phyloP scores from a whole-genome alignment of 2,888 invertebrate genomes.

The Nudaria mundana region DNA sequence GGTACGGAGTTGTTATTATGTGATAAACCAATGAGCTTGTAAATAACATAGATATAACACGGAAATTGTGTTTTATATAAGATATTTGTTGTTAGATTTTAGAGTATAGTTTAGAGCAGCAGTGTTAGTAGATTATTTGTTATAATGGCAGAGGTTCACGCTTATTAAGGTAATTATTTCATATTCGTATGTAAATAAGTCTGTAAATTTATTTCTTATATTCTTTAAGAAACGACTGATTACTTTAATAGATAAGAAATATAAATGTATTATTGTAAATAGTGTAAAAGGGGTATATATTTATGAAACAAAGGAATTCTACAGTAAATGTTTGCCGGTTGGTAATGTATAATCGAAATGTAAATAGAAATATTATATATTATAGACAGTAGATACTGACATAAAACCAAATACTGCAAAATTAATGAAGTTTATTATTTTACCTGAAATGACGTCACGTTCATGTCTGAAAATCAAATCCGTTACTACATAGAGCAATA shows the following conservation, averaged over 20 bases:
- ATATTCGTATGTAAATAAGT: slow-evolving; percentile 29
- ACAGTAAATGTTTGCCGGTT: slow-evolving; percentile 40
- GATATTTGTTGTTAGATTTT: slow-evolving; percentile 67
- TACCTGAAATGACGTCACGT: too few relatives aligned
- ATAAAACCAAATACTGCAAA: slow-evolving; percentile 51
- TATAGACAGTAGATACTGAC: slow-evolving; percentile 36
- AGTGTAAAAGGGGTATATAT: slow-evolving; percentile 52
- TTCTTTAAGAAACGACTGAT: slow-evolving; percentile 63
- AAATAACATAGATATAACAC: slow-evolving; percentile 61
- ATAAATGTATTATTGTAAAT: slow-evolving; percentile 53
- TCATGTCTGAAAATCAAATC: too few relatives aligned
- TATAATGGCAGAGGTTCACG: slow-evolving; percentile 68
- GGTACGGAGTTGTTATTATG: slow-evolving; percentile 46
- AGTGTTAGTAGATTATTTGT: slow-evolving; percentile 54
- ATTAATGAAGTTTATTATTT: slow-evolving; percentile 38
- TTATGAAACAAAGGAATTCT: slow-evolving; percentile 36
- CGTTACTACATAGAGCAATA: too few relatives aligned
- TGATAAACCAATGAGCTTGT: slow-evolving; percentile 80
- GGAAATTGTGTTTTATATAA: slow-evolving; percentile 55
- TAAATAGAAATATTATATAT: slow-evolving; percentile 35
- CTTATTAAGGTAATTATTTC: slow-evolving; percentile 46
- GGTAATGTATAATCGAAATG: slow-evolving; percentile 44
- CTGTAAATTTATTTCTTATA: slow-evolving; percentile 36
- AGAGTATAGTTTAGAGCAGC: slow-evolving; percentile 46
- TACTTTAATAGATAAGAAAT: slow-evolving; percentile 48